Conservation (phyloP, 2,888 invertebrate genomes). For the Fabriciana adippe region DNA sequence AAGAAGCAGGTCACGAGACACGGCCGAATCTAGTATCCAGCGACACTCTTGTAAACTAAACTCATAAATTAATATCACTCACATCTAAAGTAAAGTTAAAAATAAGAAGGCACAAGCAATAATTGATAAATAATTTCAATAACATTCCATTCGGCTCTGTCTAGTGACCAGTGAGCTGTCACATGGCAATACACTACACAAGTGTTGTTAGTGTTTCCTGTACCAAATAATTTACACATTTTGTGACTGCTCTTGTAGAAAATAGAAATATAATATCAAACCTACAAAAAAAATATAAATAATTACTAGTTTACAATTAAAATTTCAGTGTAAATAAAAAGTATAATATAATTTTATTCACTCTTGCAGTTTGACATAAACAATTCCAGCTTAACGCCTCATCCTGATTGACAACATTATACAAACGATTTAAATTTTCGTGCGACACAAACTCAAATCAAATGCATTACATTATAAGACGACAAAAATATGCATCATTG, state of each 20-base stretch:
- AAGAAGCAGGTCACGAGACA: constrained; percentile 72
- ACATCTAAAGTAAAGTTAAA: constrained; percentile 72
- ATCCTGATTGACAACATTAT: neutral
- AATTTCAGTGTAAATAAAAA: neutral
- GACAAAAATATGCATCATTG: neutral
- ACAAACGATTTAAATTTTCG: neutral
- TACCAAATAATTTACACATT: neutral
- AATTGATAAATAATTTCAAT: constrained; percentile 75
- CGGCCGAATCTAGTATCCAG: constrained; percentile 61
- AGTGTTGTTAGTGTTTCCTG: neutral
- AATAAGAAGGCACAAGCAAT: constrained; percentile 80
- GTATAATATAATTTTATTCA: neutral
- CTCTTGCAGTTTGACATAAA: too few relatives aligned
- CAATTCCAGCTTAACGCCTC: constrained; percentile 1
- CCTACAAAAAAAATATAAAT: neutral
- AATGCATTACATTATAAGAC: neutral
- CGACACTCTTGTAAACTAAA: constrained; percentile 64
- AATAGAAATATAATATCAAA: neutral
- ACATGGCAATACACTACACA: constrained; percentile 18
- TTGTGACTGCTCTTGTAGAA: constrained; percentile 6
- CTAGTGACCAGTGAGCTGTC: constrained; percentile 56
- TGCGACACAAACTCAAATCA: neutral
- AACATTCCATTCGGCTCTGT: constrained; percentile 72
- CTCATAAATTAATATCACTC: constrained; percentile 79
- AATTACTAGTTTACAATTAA: constrained; percentile 1